Base-by-base conservation (phyloP, 1,140 invertebrate species). In the Melanaphis sacchari region DNA sequence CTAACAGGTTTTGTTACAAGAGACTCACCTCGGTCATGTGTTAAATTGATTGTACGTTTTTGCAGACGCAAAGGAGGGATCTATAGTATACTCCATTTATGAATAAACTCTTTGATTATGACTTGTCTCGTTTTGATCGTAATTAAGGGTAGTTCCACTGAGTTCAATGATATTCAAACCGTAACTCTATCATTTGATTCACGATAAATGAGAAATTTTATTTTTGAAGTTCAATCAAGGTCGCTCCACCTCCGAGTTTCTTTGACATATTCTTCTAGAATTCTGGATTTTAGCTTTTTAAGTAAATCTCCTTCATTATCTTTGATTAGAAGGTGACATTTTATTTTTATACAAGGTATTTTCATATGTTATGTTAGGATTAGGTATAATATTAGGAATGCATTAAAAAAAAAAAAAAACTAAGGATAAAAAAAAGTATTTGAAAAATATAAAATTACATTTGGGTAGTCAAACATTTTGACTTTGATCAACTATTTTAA, bases 241-340 rank as follows among this genome's bases (percentile, higher is more conserved):
- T 15, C 26, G 46, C 7, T 54, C 11, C 9, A 9, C 0, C 1
- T 59, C 22, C 26, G 0, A 9, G 8, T 66, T 66, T 66, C 31
- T 59, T 66, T 31, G 1, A 5, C 0, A 15, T 15, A 31, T n/a
- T 66, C 11, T n/a, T 66, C 11, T 11, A 66, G 26, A 9, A 59
- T 6, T 54, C 9, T 31, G 9, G 8, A 31, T 59, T 59, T 2
- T 9, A 59, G 26, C 3, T n/a, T 31, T 1, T n/a, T 5, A 0
- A 0, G 0, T 2, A 31, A 1, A 15, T 66, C 0, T 18, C 15
- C 4, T 66, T n/a, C n/a, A n/a, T n/a, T n/a, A 5, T n/a, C 59
- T 66, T 66, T 66, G 59, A n/a, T 66, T 66, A 18, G 1, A 3
- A 31, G 31, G 59, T n/a, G 59, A 31, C n/a, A 5, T 66, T n/a